phyloP scores from a whole-genome alignment of 2,888 invertebrate species.

The Yponomeuta plumbellus region DNA sequence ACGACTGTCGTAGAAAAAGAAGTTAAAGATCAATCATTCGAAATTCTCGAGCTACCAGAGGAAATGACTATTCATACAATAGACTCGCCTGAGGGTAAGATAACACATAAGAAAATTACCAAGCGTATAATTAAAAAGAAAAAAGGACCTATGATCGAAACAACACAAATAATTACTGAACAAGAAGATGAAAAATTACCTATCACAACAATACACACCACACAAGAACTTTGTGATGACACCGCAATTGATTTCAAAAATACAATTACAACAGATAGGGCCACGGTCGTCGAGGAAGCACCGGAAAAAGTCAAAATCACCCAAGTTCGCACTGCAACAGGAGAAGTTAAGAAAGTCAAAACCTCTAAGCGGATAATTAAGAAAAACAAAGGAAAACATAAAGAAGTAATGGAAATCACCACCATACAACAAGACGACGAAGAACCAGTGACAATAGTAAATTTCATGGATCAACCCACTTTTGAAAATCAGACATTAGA shows the following conservation, averaged over 20 bases:
- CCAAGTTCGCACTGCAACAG: slow-evolving; percentile 48
- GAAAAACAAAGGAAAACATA: slow-evolving; percentile 53
- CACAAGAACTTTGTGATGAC: slow-evolving; percentile 42
- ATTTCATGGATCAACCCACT: slow-evolving; percentile 40
- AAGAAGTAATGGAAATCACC: slow-evolving; percentile 63
- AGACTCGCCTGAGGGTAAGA: slow-evolving; percentile 28
- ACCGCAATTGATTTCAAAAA: slow-evolving; percentile 26
- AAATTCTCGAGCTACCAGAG: slow-evolving; percentile 31
- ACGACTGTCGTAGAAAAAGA: slow-evolving; percentile 15
- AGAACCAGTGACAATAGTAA: slow-evolving; percentile 41
- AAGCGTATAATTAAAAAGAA: slow-evolving; percentile 55
- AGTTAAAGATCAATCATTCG: slow-evolving; percentile 26
- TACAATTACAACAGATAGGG: slow-evolving; percentile 26
- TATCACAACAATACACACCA: slow-evolving; percentile 47
- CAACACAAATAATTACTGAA: slow-evolving; percentile 45
- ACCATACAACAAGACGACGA: slow-evolving; percentile 57
- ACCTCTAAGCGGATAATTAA: slow-evolving; percentile 62
- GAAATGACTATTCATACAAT: slow-evolving; percentile 28
- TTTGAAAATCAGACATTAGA: slow-evolving; percentile 32
- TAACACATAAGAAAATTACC: slow-evolving; percentile 25
- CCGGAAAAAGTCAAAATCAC: slow-evolving; percentile 48
- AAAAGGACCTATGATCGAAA: slow-evolving; percentile 33
- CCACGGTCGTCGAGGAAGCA: slow-evolving; percentile 39
- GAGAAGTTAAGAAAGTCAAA: slow-evolving; percentile 42
- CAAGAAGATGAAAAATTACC: slow-evolving; percentile 63